Conservation (phyloP, 2,113 vertebrate species). For the Sakesphorus luctuosus region DNA sequence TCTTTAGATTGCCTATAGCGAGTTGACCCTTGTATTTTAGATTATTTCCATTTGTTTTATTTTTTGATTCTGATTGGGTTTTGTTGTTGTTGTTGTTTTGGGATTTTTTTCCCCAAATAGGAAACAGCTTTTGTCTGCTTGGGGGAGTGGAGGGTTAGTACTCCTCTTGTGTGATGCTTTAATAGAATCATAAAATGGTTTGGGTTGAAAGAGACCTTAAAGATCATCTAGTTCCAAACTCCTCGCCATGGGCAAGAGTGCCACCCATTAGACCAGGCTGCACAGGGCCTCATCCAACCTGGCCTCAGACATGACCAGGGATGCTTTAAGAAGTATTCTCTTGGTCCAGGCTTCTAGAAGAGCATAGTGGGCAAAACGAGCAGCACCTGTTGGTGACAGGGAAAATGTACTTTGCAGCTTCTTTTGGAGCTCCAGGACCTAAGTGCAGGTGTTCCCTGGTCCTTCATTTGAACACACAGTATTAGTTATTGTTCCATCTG, state of each 20-base stretch:
- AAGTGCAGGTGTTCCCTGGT: not conserved
- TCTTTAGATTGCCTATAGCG: not conserved
- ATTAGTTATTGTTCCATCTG: not conserved
- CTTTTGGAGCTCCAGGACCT: not conserved
- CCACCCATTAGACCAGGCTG: not conserved
- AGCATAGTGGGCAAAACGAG: not conserved
- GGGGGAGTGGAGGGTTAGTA: not conserved
- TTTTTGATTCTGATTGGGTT: too few species aligned
- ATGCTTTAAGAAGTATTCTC: not conserved
- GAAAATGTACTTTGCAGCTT: not conserved
- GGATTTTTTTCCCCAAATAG: not conserved
- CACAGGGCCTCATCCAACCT: not conserved
- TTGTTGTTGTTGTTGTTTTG: not conserved
- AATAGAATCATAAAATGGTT: not conserved
- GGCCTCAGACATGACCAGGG: not conserved
- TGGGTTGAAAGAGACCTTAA: not conserved
- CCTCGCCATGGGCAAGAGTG: not conserved
- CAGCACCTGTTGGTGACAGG: not conserved
- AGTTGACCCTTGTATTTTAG: not conserved
- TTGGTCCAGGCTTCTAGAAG: not conserved
- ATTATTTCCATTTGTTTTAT: not conserved
- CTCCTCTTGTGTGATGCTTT: not conserved
- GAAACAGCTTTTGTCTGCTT: not conserved
- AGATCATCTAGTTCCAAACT: not conserved
- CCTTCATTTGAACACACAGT: not conserved